These are phyloP conservation scores for Drosophila asahinai DNA, from an alignment of 1,140 invertebrate genomes.

Conservation along the genomic window DNA sequence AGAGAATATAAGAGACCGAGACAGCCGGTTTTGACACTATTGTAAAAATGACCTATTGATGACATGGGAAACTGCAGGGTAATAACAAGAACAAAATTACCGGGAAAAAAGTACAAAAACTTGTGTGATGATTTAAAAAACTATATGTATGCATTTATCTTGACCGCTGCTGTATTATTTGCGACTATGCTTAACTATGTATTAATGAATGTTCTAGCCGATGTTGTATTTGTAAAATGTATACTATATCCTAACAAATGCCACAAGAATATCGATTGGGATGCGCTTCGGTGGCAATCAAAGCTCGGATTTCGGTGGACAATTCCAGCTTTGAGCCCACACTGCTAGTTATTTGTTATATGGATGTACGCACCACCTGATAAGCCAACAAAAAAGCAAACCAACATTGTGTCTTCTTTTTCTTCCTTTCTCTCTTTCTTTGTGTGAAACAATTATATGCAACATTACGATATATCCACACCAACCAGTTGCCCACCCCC, in stretches of 20 bases:
- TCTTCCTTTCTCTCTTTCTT: constrained; percentile 80
- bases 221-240: constrained; percentile 6
- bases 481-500: constrained; percentile 41
- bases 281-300: constrained; percentile 1
- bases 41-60: too few relatives aligned
- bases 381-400: constrained; percentile 52
- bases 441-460: constrained; percentile 59
- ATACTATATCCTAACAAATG: not conserved
- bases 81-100: too few relatives aligned
- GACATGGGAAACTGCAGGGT: too few relatives aligned
- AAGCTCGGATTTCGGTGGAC: constrained; percentile 10
- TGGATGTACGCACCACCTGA: constrained; percentile 20
- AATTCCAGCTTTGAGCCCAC: constrained; percentile 5
- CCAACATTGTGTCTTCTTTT: constrained; percentile 72
- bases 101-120: too few relatives aligned
- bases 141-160: not conserved
- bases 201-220: not conserved
- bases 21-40: too few relatives aligned
- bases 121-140: too few relatives aligned
- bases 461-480: constrained; percentile 34
- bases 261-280: not conserved
- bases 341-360: constrained; percentile 25
- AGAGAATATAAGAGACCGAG: too few relatives aligned
- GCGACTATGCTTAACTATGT: not conserved
- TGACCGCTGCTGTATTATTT: constrained; percentile 1